These are phyloP conservation scores for Perca flavescens DNA, from an alignment of 2,113 vertebrate species.

Conservation along the genomic window DNA sequence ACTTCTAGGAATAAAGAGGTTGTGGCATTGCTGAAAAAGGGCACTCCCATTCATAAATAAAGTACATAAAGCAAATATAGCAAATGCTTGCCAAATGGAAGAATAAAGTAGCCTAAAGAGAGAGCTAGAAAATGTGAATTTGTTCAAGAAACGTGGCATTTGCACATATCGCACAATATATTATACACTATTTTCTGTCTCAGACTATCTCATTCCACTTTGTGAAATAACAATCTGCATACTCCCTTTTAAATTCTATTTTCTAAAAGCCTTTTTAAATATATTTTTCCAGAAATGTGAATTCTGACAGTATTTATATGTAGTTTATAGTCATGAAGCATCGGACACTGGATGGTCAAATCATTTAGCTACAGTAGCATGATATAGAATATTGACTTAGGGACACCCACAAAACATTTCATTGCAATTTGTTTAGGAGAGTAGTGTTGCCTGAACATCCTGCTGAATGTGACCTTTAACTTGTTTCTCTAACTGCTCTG, in stretches of 20 bases:
- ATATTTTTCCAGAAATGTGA: not conserved
- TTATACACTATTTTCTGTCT: not conserved
- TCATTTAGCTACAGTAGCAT: not conserved
- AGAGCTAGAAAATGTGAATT: not conserved
- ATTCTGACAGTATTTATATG: not conserved
- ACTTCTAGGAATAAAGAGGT: conserved; percentile 28
- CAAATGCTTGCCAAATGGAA: not conserved
- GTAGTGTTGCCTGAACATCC: not conserved
- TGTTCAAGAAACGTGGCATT: not conserved
- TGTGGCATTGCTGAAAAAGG: not conserved
- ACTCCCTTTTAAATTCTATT: not conserved
- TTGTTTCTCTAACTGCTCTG: conserved; percentile 13
- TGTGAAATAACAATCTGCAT: not conserved
- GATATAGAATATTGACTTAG: not conserved
- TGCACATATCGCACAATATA: not conserved
- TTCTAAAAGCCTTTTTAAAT: not conserved
- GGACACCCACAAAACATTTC: not conserved
- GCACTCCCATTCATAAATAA: not conserved
- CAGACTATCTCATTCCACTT: not conserved
- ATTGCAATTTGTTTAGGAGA: not conserved
- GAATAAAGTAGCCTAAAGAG: not conserved
- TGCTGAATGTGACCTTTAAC: conserved; percentile 32
- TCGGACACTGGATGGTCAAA: not conserved
- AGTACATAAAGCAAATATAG: no score
- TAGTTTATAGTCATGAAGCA: not conserved